These are phyloP conservation scores for Tetramorium alpestre DNA, from an alignment of 1,140 invertebrate genomes.

Conservation along the genomic window DNA sequence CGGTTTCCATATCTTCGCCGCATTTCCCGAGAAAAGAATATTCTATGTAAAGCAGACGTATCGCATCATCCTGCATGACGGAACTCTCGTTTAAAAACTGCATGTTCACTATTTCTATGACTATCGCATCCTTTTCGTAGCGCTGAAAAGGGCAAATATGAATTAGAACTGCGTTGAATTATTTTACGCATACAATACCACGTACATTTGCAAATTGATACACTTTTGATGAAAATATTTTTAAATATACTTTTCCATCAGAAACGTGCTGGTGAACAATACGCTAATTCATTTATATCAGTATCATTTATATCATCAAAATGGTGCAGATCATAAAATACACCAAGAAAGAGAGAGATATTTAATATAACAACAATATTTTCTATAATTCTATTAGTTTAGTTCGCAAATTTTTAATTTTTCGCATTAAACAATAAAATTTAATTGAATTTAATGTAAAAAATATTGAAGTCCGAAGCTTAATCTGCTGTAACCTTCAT, in stretches of 20 bases:
- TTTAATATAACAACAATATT: background rate
- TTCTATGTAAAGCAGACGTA: constrained; percentile 73
- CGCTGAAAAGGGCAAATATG: constrained; percentile 21
- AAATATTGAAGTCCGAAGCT: background rate
- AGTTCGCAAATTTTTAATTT: background rate
- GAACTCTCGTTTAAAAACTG: constrained; percentile 67
- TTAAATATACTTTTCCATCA: constrained; percentile 12
- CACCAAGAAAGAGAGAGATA: too few relatives aligned
- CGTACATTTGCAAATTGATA: background rate
- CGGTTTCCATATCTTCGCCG: constrained; percentile 75
- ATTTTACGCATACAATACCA: background rate
- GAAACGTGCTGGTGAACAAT: background rate
- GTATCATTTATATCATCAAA: background rate
- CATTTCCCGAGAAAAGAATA: constrained; percentile 75
- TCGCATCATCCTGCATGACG: constrained; percentile 52
- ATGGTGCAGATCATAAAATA: background rate
- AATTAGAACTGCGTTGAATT: background rate
- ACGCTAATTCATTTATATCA: background rate
- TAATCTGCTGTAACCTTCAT: background rate
- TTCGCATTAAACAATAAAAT: background rate
- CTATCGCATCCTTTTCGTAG: constrained; percentile 39
- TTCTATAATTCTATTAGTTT: background rate
- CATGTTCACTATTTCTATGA: constrained; percentile 73
- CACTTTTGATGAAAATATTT: background rate
- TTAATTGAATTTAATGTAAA: background rate